Percentiles rank a stretch among this genome's conserved stretches.
These are phyloP conservation scores for Platysteira castanea DNA, from an alignment of 2,113 vertebrate genomes.

Conservation along the genomic window DNA sequence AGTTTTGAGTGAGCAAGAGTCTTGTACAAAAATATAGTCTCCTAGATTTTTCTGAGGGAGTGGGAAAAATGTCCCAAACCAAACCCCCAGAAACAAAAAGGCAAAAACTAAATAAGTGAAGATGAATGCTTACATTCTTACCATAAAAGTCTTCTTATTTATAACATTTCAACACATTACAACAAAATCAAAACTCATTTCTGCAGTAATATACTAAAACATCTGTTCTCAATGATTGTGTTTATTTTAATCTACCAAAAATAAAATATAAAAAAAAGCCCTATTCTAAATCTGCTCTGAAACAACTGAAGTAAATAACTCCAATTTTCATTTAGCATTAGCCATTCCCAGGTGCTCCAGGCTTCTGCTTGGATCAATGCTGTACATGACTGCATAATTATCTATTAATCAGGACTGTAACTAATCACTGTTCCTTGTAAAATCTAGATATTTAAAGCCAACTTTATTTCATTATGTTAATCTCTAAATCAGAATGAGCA, in stretches of 20 bases:
- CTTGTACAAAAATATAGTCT: neutral
- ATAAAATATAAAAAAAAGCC: neutral
- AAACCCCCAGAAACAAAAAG: neutral
- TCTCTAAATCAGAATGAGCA: constrained; percentile 74
- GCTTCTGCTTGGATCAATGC: constrained; percentile 33
- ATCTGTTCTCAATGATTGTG: constrained; percentile 55
- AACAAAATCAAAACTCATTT: constrained; percentile 27
- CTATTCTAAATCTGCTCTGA: constrained; percentile 26
- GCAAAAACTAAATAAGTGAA: neutral
- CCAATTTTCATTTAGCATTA: constrained; percentile 56
- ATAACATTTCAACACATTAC: constrained; percentile 17
- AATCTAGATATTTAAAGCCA: constrained; percentile 63
- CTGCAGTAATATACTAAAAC: constrained; percentile 16
- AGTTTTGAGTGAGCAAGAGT: neutral
- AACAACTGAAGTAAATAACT: constrained; percentile 54
- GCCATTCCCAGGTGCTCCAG: constrained; percentile 34
- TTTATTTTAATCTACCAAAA: neutral
- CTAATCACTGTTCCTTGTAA: constrained; percentile 56
- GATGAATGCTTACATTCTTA: constrained; percentile 1
- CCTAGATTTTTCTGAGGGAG: neutral
- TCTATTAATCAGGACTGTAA: constrained; percentile 60
- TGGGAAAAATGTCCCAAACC: neutral
- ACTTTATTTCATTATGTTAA: constrained; percentile 77
- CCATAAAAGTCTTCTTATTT: neutral
- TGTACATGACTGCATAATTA: constrained; percentile 55